Evolutionary conservation across 2,113 vertebrate species (phyloP), one percentile per base, ranked within the genome.

Genomic region (Brachyhypopomus gauderio): DNA sequence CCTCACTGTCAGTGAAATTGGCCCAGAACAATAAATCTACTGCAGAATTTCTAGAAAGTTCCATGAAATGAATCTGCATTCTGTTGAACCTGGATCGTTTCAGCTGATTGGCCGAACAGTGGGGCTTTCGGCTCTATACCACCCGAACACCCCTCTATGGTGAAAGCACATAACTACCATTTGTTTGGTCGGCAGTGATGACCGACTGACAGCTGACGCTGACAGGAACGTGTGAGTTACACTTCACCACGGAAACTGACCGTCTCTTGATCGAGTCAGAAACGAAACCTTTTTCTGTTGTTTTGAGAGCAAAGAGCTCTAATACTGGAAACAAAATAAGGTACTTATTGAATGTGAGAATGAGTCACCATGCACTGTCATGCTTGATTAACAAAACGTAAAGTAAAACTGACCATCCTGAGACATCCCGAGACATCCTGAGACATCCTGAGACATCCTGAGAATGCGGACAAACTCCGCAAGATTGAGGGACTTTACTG

Each of bases 361-460:
- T 84, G 86, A 85, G 86, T 88, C 77, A 77, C 73, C 19, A 8
- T 69, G 59, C 3, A 0, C 56, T 63, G 75, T 81, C 23, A 76
- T 70, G 59, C 80, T 70, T 11, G 6, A 66, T 25, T 25, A 59
- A 38, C 52, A 59, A 5, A 22, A 69, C 52, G 34, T 41, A 41
- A 75, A 59, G 38, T 67, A 67, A 73, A 75, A 75, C 62, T 14
- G 30, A n/a, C 27, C 60, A 55, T 69, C 52, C 34, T 59, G 36
- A 41, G 63, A 75, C 55, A 22, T n/a, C n/a, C n/a, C n/a, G n/a
- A n/a, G n/a, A n/a, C n/a, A n/a, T n/a, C n/a, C n/a, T n/a, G n/a
- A n/a, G n/a, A n/a, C n/a, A n/a, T n/a, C n/a, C n/a, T n/a, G n/a
- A n/a, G n/a, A n/a, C n/a, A n/a, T n/a, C n/a, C n/a, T 12, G n/a